These are phyloP conservation scores for Hirtodrosophila cameraria DNA, from an alignment of 2,888 invertebrate genomes.

Conservation along the genomic window DNA sequence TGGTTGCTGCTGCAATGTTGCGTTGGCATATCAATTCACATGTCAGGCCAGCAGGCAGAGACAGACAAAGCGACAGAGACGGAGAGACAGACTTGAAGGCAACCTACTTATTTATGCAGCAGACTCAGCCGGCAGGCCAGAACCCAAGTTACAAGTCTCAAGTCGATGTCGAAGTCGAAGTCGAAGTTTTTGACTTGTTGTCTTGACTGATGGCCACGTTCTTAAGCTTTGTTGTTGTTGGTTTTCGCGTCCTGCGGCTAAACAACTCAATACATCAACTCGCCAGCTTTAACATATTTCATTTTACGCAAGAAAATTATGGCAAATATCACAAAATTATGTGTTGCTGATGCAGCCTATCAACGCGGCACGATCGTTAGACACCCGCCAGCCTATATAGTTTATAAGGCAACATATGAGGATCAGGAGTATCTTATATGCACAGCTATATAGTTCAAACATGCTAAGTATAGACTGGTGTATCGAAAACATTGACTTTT, in stretches of 20 bases:
- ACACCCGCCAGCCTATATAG: constrained; percentile 30
- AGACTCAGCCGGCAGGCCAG: constrained; percentile 27
- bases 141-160: constrained; percentile 7
- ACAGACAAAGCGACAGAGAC: constrained; percentile 34
- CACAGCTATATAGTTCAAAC: no score
- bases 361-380: constrained; percentile 57
- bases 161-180: constrained; percentile 2
- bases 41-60: constrained; percentile 62
- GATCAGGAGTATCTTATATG: neutral
- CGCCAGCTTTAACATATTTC: constrained; percentile 60
- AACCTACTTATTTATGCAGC: constrained; percentile 73
- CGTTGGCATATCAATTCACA: constrained; percentile 76
- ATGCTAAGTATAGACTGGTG: no score
- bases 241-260: constrained; percentile 59
- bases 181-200: constrained; percentile 30
- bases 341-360: constrained; percentile 42
- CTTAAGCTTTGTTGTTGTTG: constrained; percentile 14
- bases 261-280: constrained; percentile 76
- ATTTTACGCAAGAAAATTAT: constrained; percentile 70
- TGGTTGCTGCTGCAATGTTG: constrained; percentile 53
- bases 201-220: constrained; percentile 68
- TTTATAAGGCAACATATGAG: neutral
- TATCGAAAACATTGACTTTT: no score
- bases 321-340: constrained; percentile 67
- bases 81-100: constrained; percentile 35